phyloP scores from a whole-genome alignment of 2,797 vertebrate genomes.

The Astyanax mexicanus region DNA sequence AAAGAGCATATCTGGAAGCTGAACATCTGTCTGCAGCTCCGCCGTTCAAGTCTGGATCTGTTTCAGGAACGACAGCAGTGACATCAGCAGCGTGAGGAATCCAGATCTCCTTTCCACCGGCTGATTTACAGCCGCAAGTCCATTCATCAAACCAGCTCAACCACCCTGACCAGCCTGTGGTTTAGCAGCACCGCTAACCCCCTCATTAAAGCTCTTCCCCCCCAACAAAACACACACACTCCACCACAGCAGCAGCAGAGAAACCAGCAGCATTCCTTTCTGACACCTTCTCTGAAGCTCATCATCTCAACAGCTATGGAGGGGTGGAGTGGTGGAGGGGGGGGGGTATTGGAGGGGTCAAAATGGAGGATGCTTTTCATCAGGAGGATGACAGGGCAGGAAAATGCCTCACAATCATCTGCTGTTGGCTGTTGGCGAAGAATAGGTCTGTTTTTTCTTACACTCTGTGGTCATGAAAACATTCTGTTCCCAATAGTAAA shows the following conservation, averaged over 20 bases:
- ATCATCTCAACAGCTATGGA: constrained; percentile 45
- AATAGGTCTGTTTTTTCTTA: constrained; percentile 10
- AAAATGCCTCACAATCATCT: constrained; percentile 14
- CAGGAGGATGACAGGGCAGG: constrained; percentile 25
- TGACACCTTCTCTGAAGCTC: constrained; percentile 39
- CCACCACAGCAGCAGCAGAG: constrained; percentile 43
- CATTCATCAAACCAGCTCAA: constrained; percentile 71
- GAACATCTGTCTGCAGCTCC: constrained; percentile 77
- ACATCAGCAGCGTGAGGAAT: constrained; percentile 80
- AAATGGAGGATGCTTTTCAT: constrained; percentile 39
- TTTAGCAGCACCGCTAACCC: constrained; percentile 67
- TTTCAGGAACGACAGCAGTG: constrained; percentile 73
- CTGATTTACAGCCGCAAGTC: constrained; percentile 76
- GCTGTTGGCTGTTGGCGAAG: constrained; percentile 10
- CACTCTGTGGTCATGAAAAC: no score
- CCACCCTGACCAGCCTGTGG: constrained; percentile 57
- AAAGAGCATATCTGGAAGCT: constrained; percentile 58
- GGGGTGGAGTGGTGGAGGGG: constrained; percentile 18
- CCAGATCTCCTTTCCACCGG: constrained; percentile 65
- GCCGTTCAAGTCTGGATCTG: constrained; percentile 83
- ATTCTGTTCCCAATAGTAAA: no score
- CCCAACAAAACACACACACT: constrained; percentile 59
- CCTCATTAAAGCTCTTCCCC: constrained; percentile 62
- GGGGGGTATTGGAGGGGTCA: no score
- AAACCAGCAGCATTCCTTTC: constrained; percentile 58